A percentile compares a stretch with the other conserved stretches of the same genome.
These are phyloP conservation scores for Campodea augens DNA, from an alignment of 1,140 invertebrate species.

Conservation along the genomic window DNA sequence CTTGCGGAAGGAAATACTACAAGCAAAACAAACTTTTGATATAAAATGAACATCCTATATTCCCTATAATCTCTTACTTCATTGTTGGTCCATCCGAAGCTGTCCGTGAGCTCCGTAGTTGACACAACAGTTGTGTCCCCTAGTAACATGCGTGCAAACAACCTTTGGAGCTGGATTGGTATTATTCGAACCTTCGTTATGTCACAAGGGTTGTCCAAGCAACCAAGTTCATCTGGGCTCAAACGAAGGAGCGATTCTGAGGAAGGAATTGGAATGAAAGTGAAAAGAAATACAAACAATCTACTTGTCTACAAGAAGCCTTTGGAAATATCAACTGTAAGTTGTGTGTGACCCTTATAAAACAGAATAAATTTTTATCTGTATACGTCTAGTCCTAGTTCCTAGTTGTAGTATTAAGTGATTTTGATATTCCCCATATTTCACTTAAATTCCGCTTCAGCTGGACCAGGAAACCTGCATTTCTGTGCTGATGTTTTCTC, in stretches of 20 bases:
- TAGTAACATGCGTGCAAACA: conserved; percentile 4
- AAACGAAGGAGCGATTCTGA: not conserved
- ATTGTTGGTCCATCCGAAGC: conserved; percentile 3
- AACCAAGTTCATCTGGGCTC: conserved; percentile 1
- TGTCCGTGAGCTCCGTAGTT: conserved; percentile 2
- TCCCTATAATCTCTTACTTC: not conserved
- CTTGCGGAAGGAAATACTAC: too few species aligned
- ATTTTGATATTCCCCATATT: not conserved
- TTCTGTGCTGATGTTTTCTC: too few species aligned
- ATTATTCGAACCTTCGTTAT: conserved; percentile 2
- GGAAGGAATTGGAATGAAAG: not conserved
- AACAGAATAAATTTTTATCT: not conserved
- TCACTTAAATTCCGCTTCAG: not conserved
- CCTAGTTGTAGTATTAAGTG: not conserved
- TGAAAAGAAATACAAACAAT: not conserved
- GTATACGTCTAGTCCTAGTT: not conserved
- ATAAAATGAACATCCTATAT: not conserved
- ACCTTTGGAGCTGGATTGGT: conserved; percentile 4
- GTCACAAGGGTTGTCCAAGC: not conserved
- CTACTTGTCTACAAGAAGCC: not conserved
- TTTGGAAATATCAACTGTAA: too few species aligned
- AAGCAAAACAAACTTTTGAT: too few species aligned
- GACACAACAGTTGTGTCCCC: conserved; percentile 2
- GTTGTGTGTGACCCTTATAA: not conserved
- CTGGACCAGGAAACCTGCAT: too few species aligned